phyloP scores from a whole-genome alignment of 1,140 invertebrate genomes.

The Lysiphlebus fabarum region DNA sequence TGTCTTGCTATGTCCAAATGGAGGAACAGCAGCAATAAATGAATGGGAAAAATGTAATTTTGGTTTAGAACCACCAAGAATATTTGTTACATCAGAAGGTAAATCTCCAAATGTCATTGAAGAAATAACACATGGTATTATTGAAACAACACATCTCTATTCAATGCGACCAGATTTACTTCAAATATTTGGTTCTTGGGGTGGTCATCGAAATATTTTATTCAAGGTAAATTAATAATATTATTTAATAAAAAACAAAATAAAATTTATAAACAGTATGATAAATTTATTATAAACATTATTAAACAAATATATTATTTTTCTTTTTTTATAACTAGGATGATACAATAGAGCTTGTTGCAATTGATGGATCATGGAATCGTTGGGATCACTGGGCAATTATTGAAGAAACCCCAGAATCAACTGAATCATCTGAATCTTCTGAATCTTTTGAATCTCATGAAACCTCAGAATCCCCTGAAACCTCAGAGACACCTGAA shows the following conservation, averaged over 20 bases:
- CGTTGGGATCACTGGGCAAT: slow-evolving; percentile 37
- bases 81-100: slow-evolving; percentile 53
- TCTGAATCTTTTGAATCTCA: too few relatives aligned
- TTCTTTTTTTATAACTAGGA: slow-evolving; percentile 35
- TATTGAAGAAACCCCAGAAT: slow-evolving; percentile 13
- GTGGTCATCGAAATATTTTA: slow-evolving; percentile 52
- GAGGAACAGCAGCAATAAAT: slow-evolving; percentile 51
- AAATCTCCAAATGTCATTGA: slow-evolving; percentile 50
- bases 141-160: slow-evolving; percentile 48
- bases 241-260: neutral
- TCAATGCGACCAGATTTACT: slow-evolving; percentile 52
- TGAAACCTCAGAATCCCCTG: too few relatives aligned
- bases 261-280: neutral
- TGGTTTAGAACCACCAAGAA: slow-evolving; percentile 60
- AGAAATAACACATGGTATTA: slow-evolving; percentile 53
- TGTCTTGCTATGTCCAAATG: slow-evolving; percentile 68
- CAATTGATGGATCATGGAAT: slow-evolving; percentile 36
- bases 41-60: slow-evolving; percentile 63
- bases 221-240: slow-evolving; percentile 59
- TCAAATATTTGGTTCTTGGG: slow-evolving; percentile 55
- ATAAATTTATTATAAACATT: neutral
- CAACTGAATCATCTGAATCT: too few relatives aligned
- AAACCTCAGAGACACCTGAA: too few relatives aligned
- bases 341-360: slow-evolving; percentile 32
- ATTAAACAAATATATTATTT: slow-evolving; percentile 28